A percentile compares a stretch with the other conserved stretches of the same genome.
Evolutionary conservation across 2,888 invertebrate genomes (phyloP).

Genomic region (Xanthostigma xanthostigma): DNA sequence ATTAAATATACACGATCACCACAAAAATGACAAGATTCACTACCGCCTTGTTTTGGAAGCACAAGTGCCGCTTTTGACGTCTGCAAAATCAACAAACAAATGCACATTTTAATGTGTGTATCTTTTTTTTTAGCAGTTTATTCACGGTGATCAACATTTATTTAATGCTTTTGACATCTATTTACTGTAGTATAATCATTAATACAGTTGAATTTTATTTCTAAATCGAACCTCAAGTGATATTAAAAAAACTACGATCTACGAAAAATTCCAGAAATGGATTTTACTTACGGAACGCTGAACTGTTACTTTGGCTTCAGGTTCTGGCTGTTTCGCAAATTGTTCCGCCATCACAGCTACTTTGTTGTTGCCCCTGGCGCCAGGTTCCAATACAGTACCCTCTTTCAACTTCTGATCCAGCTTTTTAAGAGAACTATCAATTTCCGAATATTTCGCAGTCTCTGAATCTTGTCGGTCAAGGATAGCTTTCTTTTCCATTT

Average conservation of each 20-base stretch:
- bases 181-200: too few species aligned
- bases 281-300: constrained; percentile 37
- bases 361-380: constrained; percentile 51
- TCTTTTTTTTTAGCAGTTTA: too few species aligned
- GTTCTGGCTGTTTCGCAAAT: constrained; percentile 40
- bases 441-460: constrained; percentile 50
- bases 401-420: constrained; percentile 62
- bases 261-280: too few species aligned
- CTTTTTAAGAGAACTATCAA: constrained; percentile 55
- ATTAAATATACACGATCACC: constrained; percentile 84
- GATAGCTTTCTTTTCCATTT: constrained; percentile 48
- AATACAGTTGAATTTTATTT: too few species aligned
- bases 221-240: too few species aligned
- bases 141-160: too few species aligned
- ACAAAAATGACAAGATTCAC: constrained; percentile 77
- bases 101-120: too few species aligned
- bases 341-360: constrained; percentile 82
- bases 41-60: constrained; percentile 48
- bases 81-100: constrained; percentile 22
- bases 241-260: too few species aligned
- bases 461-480: constrained; percentile 40
- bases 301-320: constrained; percentile 30
- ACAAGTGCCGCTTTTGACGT: constrained; percentile 41
- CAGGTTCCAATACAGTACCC: constrained; percentile 52
- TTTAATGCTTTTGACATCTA: too few species aligned